Conservation (phyloP, 2,113 vertebrate genomes). For the Nerophis ophidion region DNA sequence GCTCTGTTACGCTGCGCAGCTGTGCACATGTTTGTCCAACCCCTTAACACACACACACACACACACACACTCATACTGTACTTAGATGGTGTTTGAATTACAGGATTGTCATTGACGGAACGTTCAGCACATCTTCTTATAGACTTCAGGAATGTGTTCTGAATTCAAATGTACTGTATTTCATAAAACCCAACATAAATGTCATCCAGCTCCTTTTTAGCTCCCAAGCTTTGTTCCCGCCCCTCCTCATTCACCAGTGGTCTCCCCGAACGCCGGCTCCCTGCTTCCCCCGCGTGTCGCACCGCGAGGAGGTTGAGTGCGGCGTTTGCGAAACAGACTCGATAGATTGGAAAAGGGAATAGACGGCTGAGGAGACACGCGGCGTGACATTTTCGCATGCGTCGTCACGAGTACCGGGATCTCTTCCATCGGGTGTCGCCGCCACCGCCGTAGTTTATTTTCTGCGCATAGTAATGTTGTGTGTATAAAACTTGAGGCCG, state of each 20-base stretch:
- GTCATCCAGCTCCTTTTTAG: background rate
- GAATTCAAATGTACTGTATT: background rate
- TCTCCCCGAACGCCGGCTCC: constrained; percentile 15
- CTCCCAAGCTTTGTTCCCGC: constrained; percentile 6
- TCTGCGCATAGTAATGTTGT: constrained; percentile 43
- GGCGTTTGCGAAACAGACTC: constrained; percentile 4
- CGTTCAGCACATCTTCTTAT: background rate
- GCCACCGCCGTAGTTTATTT: constrained; percentile 11
- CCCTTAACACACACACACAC: too few species aligned
- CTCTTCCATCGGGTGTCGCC: constrained; percentile 29
- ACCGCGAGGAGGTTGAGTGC: constrained; percentile 8
- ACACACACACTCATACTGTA: too few species aligned
- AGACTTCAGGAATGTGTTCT: background rate
- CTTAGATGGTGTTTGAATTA: too few species aligned
- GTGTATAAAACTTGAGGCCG: constrained; percentile 8
- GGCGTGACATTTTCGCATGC: constrained; percentile 60
- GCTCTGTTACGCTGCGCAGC: too few species aligned
- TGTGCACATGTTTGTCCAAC: too few species aligned
- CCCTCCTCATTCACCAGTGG: constrained; percentile 10
- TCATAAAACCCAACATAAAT: constrained; percentile 3
- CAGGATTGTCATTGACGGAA: too few species aligned
- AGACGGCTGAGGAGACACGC: constrained; percentile 26
- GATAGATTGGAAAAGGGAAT: constrained; percentile 13
- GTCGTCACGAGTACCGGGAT: constrained; percentile 44
- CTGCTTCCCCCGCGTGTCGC: background rate